These are phyloP conservation scores for Diabrotica virgifera DNA, from an alignment of 1,140 invertebrate species.

Conservation along the genomic window DNA sequence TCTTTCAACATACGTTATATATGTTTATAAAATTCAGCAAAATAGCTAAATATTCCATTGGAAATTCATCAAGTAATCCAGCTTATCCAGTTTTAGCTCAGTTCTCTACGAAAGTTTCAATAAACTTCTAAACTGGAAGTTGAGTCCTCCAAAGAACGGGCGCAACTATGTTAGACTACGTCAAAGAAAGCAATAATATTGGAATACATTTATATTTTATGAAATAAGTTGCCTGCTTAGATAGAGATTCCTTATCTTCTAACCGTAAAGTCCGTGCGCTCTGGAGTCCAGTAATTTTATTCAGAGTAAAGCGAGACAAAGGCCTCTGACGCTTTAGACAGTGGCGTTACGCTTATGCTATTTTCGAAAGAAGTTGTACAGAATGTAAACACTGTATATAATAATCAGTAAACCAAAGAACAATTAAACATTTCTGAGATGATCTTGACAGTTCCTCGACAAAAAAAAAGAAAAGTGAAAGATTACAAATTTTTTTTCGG, in stretches of 20 bases:
- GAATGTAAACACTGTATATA: too few relatives aligned
- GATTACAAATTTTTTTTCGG: too few relatives aligned
- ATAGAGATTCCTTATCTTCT: conserved; percentile 20
- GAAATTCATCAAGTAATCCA: too few relatives aligned
- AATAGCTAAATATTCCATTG: too few relatives aligned
- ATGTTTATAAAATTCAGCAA: too few relatives aligned
- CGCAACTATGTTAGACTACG: neutral
- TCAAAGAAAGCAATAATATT: conserved; percentile 21
- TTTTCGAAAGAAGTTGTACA: too few relatives aligned
- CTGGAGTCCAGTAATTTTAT: conserved; percentile 9
- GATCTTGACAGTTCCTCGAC: too few relatives aligned
- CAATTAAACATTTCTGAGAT: too few relatives aligned
- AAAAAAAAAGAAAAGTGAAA: too few relatives aligned
- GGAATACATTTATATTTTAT: conserved; percentile 29
- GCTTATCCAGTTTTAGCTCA: too few relatives aligned
- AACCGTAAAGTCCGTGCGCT: neutral
- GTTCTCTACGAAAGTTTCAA: neutral
- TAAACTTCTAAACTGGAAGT: neutral
- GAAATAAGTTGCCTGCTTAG: conserved; percentile 28
- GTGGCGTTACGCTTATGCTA: neutral
- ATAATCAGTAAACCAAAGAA: too few relatives aligned
- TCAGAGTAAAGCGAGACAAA: neutral
- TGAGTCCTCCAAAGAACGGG: neutral
- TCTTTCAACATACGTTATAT: too few relatives aligned
- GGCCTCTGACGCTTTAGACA: neutral